Conservation (phyloP, 2,113 vertebrate species). For the Thunnus thynnus region DNA sequence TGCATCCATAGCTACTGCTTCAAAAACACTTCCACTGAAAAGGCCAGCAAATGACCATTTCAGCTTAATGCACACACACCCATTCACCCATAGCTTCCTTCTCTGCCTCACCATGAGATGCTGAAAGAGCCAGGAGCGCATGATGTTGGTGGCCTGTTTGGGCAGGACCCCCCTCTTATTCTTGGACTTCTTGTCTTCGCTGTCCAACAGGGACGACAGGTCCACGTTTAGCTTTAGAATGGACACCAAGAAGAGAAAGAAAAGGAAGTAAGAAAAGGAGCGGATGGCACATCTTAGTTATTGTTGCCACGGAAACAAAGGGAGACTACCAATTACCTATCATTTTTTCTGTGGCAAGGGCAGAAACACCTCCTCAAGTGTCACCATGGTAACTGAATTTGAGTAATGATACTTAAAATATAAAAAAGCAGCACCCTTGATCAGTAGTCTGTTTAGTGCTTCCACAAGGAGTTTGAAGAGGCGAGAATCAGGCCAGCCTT, state of each 20-base stretch:
- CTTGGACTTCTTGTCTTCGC: slow-evolving; percentile 98
- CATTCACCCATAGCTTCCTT: neutral
- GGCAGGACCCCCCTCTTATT: slow-evolving; percentile 97
- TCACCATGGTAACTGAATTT: slow-evolving; percentile 87
- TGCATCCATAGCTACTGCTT: neutral
- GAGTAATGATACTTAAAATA: slow-evolving; percentile 83
- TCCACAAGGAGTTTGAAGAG: neutral
- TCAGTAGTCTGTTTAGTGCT: slow-evolving; percentile 26
- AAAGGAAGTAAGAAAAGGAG: slow-evolving; percentile 4
- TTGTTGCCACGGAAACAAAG: slow-evolving; percentile 86
- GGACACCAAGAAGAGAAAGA: slow-evolving; percentile 41
- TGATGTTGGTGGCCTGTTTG: slow-evolving; percentile 99
- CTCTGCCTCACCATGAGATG: slow-evolving; percentile 95
- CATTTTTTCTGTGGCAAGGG: slow-evolving; percentile 75
- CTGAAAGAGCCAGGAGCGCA: slow-evolving; percentile 99
- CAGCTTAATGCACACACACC: neutral
- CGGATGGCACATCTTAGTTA: slow-evolving; percentile 68
- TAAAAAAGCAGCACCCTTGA: slow-evolving; percentile 65
- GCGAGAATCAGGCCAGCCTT: neutral
- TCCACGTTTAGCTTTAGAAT: slow-evolving; percentile 94
- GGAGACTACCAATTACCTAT: slow-evolving; percentile 81
- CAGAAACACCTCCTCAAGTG: slow-evolving; percentile 81
- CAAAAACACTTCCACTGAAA: neutral
- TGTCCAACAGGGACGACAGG: slow-evolving; percentile 94
- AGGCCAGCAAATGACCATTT: neutral